These are phyloP conservation scores for Protonemura montana DNA, from an alignment of 2,888 invertebrate genomes.

Conservation along the genomic window DNA sequence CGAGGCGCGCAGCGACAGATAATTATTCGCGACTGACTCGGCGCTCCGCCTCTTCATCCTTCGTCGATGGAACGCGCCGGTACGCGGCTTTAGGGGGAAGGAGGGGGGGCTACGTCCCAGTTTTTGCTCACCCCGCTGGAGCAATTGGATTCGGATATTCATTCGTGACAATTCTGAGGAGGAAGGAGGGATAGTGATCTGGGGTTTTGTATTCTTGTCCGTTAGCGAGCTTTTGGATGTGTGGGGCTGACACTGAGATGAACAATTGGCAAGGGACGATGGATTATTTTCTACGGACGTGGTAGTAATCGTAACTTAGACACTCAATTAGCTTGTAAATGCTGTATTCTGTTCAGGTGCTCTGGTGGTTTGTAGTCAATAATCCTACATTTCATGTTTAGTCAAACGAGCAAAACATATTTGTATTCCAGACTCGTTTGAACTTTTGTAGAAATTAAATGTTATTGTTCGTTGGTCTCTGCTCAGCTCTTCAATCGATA, in stretches of 20 bases:
- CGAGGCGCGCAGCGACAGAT: neutral
- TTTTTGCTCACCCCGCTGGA: neutral
- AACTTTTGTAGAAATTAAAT: no score
- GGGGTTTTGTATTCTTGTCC: neutral
- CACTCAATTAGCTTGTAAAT: no score
- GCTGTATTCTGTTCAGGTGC: no score
- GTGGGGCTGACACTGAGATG: neutral
- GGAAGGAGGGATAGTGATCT: neutral
- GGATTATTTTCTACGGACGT: no score
- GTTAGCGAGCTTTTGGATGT: neutral
- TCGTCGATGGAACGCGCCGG: neutral
- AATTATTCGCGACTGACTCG: neutral
- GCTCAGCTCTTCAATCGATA: no score
- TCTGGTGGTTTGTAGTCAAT: no score
- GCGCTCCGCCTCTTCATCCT: neutral
- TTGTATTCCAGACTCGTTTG: no score
- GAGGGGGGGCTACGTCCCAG: neutral
- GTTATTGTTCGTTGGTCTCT: no score
- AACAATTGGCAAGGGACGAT: no score
- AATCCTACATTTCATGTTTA: no score
- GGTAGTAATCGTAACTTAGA: no score
- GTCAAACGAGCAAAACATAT: no score
- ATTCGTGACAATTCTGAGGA: neutral
- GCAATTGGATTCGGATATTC: neutral
- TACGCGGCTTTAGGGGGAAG: neutral